Evolutionary conservation across 2,113 vertebrate genomes (phyloP).

Genomic region (Peucedramus taeniatus): DNA sequence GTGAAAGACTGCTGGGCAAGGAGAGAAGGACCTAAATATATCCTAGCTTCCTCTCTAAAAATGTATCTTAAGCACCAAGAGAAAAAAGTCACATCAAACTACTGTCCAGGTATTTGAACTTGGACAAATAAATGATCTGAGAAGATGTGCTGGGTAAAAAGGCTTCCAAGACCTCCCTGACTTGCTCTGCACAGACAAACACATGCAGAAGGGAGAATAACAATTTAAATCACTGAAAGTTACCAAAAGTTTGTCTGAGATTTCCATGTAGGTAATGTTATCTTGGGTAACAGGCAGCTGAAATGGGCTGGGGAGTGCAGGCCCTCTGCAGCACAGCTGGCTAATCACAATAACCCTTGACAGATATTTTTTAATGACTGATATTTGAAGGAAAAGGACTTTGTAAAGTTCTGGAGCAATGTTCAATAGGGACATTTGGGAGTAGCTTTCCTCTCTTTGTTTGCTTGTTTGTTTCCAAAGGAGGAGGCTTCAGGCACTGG

Average conservation of each 20-base stretch:
- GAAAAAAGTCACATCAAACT: neutral
- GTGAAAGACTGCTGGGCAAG: neutral
- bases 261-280: neutral
- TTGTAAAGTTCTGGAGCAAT: neutral
- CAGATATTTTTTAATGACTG: neutral
- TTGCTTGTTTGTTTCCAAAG: neutral
- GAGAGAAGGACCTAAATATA: neutral
- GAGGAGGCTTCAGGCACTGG: neutral
- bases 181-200: neutral
- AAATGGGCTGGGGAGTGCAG: neutral
- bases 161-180: neutral
- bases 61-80: neutral
- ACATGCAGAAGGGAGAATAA: neutral
- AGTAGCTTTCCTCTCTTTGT: neutral
- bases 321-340: neutral
- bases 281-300: neutral
- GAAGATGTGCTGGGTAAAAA: neutral
- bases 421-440: neutral
- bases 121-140: neutral
- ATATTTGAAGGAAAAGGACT: neutral
- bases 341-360: neutral
- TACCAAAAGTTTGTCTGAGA: neutral
- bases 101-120: neutral
- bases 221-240: neutral
- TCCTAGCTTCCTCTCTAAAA: neutral